Evolutionary conservation across 2,888 invertebrate species (phyloP).

Genomic region (Cyrtodaria siliqua): DNA sequence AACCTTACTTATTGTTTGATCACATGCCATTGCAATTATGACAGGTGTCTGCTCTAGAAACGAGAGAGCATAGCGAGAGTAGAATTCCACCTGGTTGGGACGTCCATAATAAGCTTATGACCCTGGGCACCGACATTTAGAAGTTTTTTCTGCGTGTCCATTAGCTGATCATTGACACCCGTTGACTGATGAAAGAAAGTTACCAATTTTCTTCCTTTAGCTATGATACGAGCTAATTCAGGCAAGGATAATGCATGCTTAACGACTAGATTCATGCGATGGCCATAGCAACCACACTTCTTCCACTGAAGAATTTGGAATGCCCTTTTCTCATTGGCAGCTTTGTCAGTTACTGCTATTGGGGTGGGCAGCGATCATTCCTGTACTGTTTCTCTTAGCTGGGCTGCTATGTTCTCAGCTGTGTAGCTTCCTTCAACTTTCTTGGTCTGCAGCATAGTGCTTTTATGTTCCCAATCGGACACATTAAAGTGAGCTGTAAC

Average conservation of each 20-base stretch:
- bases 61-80: constrained; percentile 24
- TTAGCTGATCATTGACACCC: constrained; percentile 26
- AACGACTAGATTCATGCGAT: constrained; percentile 51
- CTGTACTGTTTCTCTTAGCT: background rate
- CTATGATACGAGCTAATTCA: constrained; percentile 23
- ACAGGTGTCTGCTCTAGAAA: constrained; percentile 31
- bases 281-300: constrained; percentile 58
- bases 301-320: constrained; percentile 34
- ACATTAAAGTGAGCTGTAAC: too few relatives aligned
- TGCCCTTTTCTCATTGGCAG: constrained; percentile 33
- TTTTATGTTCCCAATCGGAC: too few relatives aligned
- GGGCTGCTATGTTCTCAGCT: too few relatives aligned
- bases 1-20: constrained; percentile 33
- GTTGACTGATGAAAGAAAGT: constrained; percentile 39
- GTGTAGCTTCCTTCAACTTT: too few relatives aligned
- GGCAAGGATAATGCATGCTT: constrained; percentile 32
- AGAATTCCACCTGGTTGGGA: constrained; percentile 45
- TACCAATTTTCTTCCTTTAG: constrained; percentile 30
- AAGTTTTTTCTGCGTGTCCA: constrained; percentile 22
- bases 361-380: constrained; percentile 1
- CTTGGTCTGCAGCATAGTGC: too few relatives aligned
- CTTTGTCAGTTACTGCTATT: constrained; percentile 18
- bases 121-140: constrained; percentile 7
- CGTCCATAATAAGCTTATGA: constrained; percentile 45
- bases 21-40: constrained; percentile 39